Percentiles rank a stretch among this genome's conserved stretches.
Evolutionary conservation across 2,888 invertebrate genomes (phyloP).

Genomic region (Ceratothoa steindachneri): DNA sequence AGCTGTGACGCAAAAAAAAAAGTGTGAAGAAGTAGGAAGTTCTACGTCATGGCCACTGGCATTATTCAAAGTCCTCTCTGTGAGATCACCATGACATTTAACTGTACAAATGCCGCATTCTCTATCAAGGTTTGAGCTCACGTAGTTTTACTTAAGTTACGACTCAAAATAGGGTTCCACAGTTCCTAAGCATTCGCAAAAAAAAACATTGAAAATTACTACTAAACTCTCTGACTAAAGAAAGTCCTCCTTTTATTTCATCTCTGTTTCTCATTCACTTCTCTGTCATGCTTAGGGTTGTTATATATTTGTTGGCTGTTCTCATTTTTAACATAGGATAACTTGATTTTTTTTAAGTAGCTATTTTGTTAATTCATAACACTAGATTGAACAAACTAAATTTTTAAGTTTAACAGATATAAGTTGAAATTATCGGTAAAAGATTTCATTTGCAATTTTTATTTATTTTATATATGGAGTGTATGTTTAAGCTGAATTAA

Average conservation of each 20-base stretch:
- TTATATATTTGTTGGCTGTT: neutral
- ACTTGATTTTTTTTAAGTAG: neutral
- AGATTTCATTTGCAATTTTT: neutral
- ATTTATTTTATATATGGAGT: neutral
- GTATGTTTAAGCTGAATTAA: neutral
- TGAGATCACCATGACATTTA: constrained; percentile 8
- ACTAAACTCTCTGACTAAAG: no score
- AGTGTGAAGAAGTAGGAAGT: neutral
- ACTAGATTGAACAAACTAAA: neutral
- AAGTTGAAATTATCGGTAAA: neutral
- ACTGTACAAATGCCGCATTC: constrained; percentile 1
- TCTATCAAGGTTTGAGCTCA: neutral
- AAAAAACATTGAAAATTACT: no score
- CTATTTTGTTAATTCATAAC: neutral
- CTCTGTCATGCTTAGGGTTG: neutral
- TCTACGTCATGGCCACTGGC: neutral
- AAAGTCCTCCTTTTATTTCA: no score
- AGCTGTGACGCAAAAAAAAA: neutral
- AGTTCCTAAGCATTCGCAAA: neutral
- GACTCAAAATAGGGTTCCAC: neutral
- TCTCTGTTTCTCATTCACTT: neutral
- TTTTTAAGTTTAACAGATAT: neutral
- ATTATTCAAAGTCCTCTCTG: neutral
- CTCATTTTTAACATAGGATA: neutral
- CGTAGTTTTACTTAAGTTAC: neutral